Conservation (phyloP, 1,140 invertebrate genomes). For the Panulirus ornatus region DNA sequence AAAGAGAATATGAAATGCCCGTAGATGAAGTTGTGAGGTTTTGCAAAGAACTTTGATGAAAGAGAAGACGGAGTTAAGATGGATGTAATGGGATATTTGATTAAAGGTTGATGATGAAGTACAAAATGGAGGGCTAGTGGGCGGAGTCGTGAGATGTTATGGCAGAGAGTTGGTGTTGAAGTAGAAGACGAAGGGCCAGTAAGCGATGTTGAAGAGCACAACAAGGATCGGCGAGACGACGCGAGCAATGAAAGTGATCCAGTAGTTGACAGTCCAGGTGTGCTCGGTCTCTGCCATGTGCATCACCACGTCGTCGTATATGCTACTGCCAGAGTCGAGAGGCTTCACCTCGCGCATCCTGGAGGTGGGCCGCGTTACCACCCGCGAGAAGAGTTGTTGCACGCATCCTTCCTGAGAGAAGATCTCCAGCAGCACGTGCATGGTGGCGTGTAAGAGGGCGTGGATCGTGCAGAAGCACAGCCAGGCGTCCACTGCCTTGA, state of each 20-base stretch:
- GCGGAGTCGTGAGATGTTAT: neutral
- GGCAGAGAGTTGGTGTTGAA: conserved; percentile 38
- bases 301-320: conserved; percentile 54
- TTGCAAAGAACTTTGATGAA: too few relatives aligned
- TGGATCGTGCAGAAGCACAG: conserved; percentile 69
- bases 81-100: too few relatives aligned
- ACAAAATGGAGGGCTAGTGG: neutral
- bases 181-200: conserved; percentile 67
- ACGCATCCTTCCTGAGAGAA: conserved; percentile 25
- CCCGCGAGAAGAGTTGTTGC: conserved; percentile 26
- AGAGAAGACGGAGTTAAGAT: too few relatives aligned
- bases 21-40: too few relatives aligned
- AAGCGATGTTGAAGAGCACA: conserved; percentile 49
- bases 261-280: conserved; percentile 56
- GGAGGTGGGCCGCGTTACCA: conserved; percentile 18
- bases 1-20: too few relatives aligned
- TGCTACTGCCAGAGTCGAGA: conserved; percentile 50
- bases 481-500: conserved; percentile 65
- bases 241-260: conserved; percentile 61
- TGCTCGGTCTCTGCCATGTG: neutral
- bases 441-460: conserved; percentile 36
- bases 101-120: neutral
- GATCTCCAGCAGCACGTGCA: conserved; percentile 58
- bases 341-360: conserved; percentile 60
- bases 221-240: conserved; percentile 55